Conservation (phyloP, 1,140 invertebrate species). For the Hylaeus volcanicus region DNA sequence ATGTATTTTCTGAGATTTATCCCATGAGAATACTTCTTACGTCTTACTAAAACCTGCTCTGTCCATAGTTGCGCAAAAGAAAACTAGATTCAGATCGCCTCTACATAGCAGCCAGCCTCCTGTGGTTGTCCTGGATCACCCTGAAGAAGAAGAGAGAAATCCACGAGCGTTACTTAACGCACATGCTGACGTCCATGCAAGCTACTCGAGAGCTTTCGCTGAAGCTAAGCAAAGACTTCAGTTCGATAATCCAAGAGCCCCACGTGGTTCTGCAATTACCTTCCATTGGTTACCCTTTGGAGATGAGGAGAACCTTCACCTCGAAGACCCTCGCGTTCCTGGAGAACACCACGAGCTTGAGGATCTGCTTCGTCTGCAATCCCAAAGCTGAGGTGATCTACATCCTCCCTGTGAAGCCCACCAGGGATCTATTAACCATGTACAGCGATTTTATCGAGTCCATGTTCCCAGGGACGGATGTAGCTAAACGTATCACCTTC, state of each 20-base stretch:
- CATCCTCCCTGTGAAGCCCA: constrained; percentile 41
- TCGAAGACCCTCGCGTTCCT: constrained; percentile 19
- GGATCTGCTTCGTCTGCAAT: constrained; percentile 47
- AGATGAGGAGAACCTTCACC: constrained; percentile 19
- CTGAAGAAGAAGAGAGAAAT: constrained; percentile 39
- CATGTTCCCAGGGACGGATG: constrained; percentile 21
- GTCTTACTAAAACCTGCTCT: no score
- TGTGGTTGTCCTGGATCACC: constrained; percentile 52
- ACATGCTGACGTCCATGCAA: constrained; percentile 47
- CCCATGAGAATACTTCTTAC: no score
- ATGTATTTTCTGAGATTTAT: no score
- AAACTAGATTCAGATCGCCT: background rate
- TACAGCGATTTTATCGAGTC: constrained; percentile 56
- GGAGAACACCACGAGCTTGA: constrained; percentile 43
- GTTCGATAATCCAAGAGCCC: constrained; percentile 5
- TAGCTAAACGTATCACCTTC: constrained; percentile 45
- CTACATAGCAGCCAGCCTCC: constrained; percentile 58
- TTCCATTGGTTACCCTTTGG: constrained; percentile 40
- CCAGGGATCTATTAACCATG: constrained; percentile 41
- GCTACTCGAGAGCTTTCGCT: constrained; percentile 22
- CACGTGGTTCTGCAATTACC: constrained; percentile 54
- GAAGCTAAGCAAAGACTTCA: constrained; percentile 37
- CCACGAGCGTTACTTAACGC: constrained; percentile 37
- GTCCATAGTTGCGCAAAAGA: constrained; percentile 10
- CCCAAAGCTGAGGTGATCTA: constrained; percentile 43